Conservation (phyloP, 2,888 invertebrate genomes). For the Callosobruchus maculatus region DNA sequence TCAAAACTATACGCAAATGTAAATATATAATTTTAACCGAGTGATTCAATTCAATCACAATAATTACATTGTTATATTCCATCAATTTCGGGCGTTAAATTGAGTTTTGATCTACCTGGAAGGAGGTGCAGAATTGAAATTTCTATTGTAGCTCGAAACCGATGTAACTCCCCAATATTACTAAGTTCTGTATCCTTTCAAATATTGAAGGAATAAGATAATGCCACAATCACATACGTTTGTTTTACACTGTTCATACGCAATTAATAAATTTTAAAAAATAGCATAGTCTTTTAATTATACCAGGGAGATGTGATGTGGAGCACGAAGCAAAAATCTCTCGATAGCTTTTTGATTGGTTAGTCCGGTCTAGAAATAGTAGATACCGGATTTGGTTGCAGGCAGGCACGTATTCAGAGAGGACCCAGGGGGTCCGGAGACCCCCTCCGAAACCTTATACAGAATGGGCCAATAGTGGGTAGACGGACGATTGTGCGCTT, state of each 20-base stretch:
- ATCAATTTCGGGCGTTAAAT: background rate
- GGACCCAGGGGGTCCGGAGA: too few species aligned
- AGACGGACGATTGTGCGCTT: too few species aligned
- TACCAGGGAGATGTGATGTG: too few species aligned
- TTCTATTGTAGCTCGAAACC: background rate
- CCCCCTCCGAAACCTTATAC: too few species aligned
- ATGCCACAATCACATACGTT: slow-evolving; percentile 41
- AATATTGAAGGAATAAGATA: slow-evolving; percentile 17
- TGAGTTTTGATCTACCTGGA: background rate
- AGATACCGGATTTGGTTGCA: too few species aligned
- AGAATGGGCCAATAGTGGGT: too few species aligned
- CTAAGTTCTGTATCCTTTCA: background rate
- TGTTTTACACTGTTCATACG: slow-evolving; percentile 46
- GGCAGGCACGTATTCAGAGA: too few species aligned
- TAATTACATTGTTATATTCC: background rate
- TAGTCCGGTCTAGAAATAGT: too few species aligned
- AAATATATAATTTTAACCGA: background rate
- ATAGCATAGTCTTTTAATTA: background rate
- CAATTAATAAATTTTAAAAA: slow-evolving; percentile 26
- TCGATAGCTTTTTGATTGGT: too few species aligned
- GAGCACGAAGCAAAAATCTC: too few species aligned
- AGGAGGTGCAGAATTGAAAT: background rate
- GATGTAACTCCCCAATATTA: background rate
- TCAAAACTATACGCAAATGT: background rate
- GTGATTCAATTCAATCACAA: background rate